Conservation (phyloP, 2,797 vertebrate species). For the Coluber constrictor region DNA sequence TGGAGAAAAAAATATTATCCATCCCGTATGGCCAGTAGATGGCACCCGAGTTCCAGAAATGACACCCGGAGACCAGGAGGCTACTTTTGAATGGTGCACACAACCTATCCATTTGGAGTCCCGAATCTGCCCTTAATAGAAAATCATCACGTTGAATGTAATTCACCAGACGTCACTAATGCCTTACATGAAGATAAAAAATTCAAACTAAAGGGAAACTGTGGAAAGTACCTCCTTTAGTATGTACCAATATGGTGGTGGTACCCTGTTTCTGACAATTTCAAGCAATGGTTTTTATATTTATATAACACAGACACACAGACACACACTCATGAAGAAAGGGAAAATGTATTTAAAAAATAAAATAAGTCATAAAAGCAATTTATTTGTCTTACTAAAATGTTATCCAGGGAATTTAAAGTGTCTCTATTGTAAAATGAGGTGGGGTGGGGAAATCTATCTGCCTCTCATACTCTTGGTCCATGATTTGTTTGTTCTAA, state of each 20-base stretch:
- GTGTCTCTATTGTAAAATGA: background rate
- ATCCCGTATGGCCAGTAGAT: constrained; percentile 61
- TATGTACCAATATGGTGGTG: background rate
- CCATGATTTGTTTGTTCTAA: background rate
- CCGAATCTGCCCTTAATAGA: constrained; percentile 33
- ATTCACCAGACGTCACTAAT: constrained; percentile 56
- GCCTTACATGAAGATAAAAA: constrained; percentile 48
- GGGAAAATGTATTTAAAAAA: constrained; percentile 35
- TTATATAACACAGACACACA: background rate
- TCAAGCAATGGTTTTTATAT: background rate
- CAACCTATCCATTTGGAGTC: background rate
- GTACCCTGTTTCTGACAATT: background rate
- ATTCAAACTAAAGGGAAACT: constrained; percentile 6
- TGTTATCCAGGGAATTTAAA: background rate
- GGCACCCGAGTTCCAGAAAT: constrained; percentile 63
- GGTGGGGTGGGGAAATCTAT: background rate
- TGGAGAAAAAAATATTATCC: constrained; percentile 9
- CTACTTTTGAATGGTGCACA: constrained; percentile 2
- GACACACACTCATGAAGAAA: constrained; percentile 1
- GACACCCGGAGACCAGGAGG: background rate
- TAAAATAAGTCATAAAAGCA: constrained; percentile 13
- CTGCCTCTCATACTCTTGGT: background rate
- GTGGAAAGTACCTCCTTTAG: constrained; percentile 24
- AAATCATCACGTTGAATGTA: constrained; percentile 63
- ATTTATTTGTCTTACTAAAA: background rate